phyloP scores from a whole-genome alignment of 2,797 vertebrate genomes.

The Rhynchonycteris naso region DNA sequence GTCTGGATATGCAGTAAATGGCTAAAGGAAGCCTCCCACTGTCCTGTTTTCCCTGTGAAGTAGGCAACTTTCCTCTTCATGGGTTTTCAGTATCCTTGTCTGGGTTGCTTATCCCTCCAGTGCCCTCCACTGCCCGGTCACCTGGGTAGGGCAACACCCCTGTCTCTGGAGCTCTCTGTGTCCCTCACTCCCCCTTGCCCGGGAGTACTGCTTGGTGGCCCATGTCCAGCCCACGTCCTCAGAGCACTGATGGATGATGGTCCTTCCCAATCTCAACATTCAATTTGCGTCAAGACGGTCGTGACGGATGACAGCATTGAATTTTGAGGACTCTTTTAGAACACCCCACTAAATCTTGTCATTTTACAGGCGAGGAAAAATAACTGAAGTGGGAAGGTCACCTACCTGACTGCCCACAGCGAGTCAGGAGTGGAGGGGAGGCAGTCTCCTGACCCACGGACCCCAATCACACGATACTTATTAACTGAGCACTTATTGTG shows the following conservation, averaged over 20 bases:
- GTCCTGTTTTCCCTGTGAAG: not conserved
- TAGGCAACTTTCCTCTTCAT: not conserved
- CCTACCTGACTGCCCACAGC: not conserved
- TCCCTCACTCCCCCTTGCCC: not conserved
- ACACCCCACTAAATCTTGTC: not conserved
- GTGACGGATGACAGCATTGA: not conserved
- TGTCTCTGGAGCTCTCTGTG: not conserved
- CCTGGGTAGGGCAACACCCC: not conserved
- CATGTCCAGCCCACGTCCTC: not conserved
- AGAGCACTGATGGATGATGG: fast-evolving
- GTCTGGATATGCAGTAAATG: not conserved
- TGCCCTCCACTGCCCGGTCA: not conserved
- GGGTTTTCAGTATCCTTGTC: not conserved
- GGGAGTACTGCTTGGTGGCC: not conserved
- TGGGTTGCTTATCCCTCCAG: not conserved
- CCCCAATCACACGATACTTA: not conserved
- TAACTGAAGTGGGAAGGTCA: not conserved
- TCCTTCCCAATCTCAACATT: not conserved
- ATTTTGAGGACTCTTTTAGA: not conserved
- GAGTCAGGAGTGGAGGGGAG: not conserved
- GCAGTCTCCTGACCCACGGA: fast-evolving
- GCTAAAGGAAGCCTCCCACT: not conserved
- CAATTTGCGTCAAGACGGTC: not conserved
- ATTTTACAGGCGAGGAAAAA: not conserved
- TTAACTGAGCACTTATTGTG: not conserved